Percentiles rank a stretch among this genome's conserved stretches.
These are phyloP conservation scores for Montifringilla adamsi DNA, from an alignment of 2,113 vertebrate species.

Conservation along the genomic window DNA sequence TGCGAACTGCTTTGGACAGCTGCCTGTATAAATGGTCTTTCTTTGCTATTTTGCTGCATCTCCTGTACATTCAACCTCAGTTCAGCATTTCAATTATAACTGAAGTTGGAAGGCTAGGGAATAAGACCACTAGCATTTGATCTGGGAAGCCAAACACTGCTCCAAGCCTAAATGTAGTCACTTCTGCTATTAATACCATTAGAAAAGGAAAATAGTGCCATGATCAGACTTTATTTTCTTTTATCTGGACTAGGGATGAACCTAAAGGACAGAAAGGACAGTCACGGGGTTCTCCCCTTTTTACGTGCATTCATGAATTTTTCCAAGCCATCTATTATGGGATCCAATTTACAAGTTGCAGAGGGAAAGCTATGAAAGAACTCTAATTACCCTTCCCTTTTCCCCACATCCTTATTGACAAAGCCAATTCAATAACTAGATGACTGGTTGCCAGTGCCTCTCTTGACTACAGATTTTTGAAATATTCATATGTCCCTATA, in stretches of 20 bases:
- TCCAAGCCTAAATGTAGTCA: not conserved
- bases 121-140: not conserved
- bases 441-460: conserved; percentile 65
- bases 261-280: conserved; percentile 39
- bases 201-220: not conserved
- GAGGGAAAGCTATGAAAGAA: conserved; percentile 64
- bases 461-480: conserved; percentile 67
- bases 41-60: not conserved
- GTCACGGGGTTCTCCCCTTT: not conserved
- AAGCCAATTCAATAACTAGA: conserved; percentile 62
- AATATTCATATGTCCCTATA: conserved; percentile 65
- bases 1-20: not conserved
- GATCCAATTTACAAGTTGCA: conserved; percentile 59
- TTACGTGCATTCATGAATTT: conserved; percentile 9
- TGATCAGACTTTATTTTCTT: not conserved
- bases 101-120: not conserved
- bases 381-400: conserved; percentile 60
- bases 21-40: not conserved
- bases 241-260: not conserved
- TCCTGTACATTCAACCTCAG: not conserved
- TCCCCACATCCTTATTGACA: conserved; percentile 56
- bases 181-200: not conserved
- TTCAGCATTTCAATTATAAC: not conserved
- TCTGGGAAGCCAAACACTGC: not conserved
- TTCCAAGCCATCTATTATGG: conserved; percentile 45